Base-by-base conservation (phyloP, 2,113 vertebrate species). In the Holacanthus passer region DNA sequence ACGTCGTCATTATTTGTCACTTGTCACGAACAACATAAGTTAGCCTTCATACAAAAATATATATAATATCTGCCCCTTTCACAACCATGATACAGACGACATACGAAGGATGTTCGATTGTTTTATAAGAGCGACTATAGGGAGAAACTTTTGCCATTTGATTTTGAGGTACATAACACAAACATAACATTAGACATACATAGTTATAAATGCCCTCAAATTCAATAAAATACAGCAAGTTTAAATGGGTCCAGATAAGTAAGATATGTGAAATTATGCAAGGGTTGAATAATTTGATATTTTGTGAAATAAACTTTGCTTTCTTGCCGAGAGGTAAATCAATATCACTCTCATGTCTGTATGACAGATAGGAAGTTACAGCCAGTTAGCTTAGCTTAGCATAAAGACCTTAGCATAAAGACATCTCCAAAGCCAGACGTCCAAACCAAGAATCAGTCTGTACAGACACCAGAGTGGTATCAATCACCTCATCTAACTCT, bases 301-400 rank as follows among this genome's bases (percentile, higher is more conserved):
- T 37, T 56, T 69, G 13, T 41, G 31, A 53, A 3, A 65, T 75
- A 35, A 0, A 29, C 13, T 24, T 27, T 2, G 4, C n/a, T 63
- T 63, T 37, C 32, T 63, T 24, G 11, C 7, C 24, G 24, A 31
- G 10, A 32, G 16, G 3, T 6, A 47, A 1, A 50, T 1, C 43
- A 43, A 39, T 41, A 7, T 16, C 16, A 19, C n/a, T 41, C 5
- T 24, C 20, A 13, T 37, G 22, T 64, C 59, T 12, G 37, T 31
- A 22, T 10, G 14, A 39, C 52, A 70, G 47, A 77, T 50, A 39
- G 50, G 11, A 48, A 41, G 56, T 4, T 39, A 50, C 17, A 78
- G n/a, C n/a, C 8, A 39, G 50, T 59, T 77, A 67, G 27, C 27
- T 52, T 59, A 68, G 56, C 50, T 41, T 59, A 73, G 60, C 60